Evolutionary conservation across 2,113 vertebrate species (phyloP).

Genomic region (Thermophis baileyi): DNA sequence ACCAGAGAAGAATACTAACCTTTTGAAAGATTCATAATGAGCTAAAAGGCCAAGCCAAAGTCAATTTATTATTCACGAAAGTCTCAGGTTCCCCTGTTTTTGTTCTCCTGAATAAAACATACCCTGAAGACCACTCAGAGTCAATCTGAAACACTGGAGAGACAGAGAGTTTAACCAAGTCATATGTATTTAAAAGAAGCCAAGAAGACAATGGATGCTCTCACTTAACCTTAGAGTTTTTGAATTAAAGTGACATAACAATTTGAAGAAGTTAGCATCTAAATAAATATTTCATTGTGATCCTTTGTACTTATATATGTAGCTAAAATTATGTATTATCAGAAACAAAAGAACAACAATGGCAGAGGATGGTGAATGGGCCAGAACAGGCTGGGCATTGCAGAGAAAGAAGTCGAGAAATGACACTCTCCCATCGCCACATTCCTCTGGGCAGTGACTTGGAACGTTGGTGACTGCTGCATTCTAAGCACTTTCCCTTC

Average conservation of each 20-base stretch:
- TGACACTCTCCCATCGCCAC: not conserved
- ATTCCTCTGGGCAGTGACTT: not conserved
- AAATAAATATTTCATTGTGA: not conserved
- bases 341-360: not conserved
- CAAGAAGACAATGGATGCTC: conserved; percentile 9
- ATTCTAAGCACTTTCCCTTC: not conserved
- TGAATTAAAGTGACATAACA: not conserved
- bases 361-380: not conserved
- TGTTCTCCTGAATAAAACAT: conserved; percentile 72
- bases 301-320: not conserved
- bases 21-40: conserved; percentile 67
- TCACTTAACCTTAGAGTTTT: not conserved
- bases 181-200: conserved; percentile 51
- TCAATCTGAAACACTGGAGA: conserved; percentile 56
- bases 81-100: conserved; percentile 63
- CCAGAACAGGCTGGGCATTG: not conserved
- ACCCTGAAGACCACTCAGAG: conserved; percentile 48
- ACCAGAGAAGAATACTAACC: conserved; percentile 32
- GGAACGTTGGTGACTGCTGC: not conserved
- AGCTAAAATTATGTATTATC: not conserved
- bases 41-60: conserved; percentile 68
- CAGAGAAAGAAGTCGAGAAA: not conserved
- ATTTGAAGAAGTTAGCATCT: not conserved
- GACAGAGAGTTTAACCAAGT: conserved; percentile 46
- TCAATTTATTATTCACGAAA: conserved; percentile 71